Base-by-base conservation (phyloP, 2,113 vertebrate genomes). In the Catharus bicknelli region DNA sequence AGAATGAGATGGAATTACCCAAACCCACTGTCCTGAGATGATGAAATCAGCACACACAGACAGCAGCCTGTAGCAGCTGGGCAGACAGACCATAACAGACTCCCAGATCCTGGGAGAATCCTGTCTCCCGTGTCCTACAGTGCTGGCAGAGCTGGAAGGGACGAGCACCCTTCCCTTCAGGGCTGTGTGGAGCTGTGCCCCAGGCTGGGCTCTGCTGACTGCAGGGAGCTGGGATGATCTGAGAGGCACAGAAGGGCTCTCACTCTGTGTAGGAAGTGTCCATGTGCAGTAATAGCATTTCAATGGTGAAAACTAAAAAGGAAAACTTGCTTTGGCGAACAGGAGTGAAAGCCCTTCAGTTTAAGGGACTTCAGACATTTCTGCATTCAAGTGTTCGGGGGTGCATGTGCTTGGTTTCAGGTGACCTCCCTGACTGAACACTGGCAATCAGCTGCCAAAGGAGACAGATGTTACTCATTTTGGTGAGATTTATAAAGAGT, bases 401-500 rank as follows among this genome's bases (percentile, higher is more conserved):
- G 53, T 64, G 67, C 58, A 40, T 25, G 14, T 34, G 16, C 63
- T 80, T 75, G 79, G 67, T 42, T 95, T 91, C 86, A 80, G 78
- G 82, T 94, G 87, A 90, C 87, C 61, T 83, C 47, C 66, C n/a
- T 40, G 76, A 73, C 61, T 18, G 79, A 62, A 51, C 25, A 40
- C 20, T 75, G 86, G 76, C 0, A 0, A 88, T 88, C 75, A 43
- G 59, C 45, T 95, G 83, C 84, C 7, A 1, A 76, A 85, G 59
- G 58, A 96, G 55, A 67, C 89, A 89, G 69, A n/a, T 70, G 74
- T 87, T 95, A 74, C 74, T 58, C 51, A 77, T 95, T 93, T 73
- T 90, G 91, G 73, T 73, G 66, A 90, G 57, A 79, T 88, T 82
- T 87, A 53, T 77, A 58, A 90, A 90, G 32, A 55, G 36, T 78